Conservation (phyloP, 2,888 invertebrate species). For the Agrilus mali region DNA sequence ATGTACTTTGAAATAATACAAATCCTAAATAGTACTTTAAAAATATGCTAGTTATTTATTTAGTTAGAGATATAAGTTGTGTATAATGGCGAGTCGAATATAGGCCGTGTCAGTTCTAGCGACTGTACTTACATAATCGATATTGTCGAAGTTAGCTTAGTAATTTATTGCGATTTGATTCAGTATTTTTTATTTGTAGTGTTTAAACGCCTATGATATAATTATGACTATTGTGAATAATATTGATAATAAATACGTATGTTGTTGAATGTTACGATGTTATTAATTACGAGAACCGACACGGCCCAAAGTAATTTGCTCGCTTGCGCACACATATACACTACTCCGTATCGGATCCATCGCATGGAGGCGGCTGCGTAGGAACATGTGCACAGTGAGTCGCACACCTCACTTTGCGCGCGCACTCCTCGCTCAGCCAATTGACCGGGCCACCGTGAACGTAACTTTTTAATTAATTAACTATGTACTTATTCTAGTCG, state of each 20-base stretch:
- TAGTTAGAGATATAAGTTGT: slow-evolving; percentile 32
- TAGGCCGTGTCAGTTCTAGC: slow-evolving; percentile 14
- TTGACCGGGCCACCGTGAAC: too few relatives aligned
- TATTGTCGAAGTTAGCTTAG: slow-evolving; percentile 12
- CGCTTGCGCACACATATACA: slow-evolving; percentile 34
- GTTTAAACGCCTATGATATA: slow-evolving; percentile 1
- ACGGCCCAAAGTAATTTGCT: slow-evolving; percentile 14
- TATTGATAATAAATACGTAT: slow-evolving; percentile 6
- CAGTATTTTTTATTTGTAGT: slow-evolving; percentile 8
- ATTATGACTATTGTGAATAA: slow-evolving; percentile 2
- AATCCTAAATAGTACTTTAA: slow-evolving; percentile 23
- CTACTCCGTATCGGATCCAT: slow-evolving; percentile 35
- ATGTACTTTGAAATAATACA: slow-evolving; percentile 25
- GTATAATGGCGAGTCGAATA: slow-evolving; percentile 28
- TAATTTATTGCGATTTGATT: slow-evolving; percentile 14
- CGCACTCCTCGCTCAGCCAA: slow-evolving; percentile 4
- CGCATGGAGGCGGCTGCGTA: slow-evolving; percentile 6
- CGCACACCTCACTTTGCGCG: slow-evolving; percentile 11
- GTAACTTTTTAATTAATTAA: too few relatives aligned
- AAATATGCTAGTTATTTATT: slow-evolving; percentile 25
- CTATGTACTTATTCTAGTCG: too few relatives aligned
- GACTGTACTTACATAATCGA: slow-evolving; percentile 17
- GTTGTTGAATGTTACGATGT: slow-evolving; percentile 1
- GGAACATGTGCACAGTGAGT: slow-evolving; percentile 5
- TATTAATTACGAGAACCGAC: slow-evolving; percentile 1